A percentile compares a stretch with the other conserved stretches of the same genome.
Conservation (phyloP, 2,888 invertebrate species). For the Drosophila picticornis region DNA sequence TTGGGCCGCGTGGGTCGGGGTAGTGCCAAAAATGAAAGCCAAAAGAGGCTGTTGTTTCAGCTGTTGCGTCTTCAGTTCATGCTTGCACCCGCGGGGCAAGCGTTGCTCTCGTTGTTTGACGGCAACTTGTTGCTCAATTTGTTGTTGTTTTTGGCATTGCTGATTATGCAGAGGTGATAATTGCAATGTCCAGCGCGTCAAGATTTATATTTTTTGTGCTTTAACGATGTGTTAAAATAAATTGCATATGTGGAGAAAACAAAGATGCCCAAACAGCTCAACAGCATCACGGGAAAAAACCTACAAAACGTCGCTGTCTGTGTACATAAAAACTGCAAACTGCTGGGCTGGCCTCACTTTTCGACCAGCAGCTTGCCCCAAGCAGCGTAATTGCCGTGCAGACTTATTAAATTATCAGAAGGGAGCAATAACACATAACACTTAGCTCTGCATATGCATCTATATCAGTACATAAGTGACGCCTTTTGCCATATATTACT, state of each 20-base stretch:
- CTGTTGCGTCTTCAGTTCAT: constrained; percentile 50
- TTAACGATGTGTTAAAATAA: constrained; percentile 85
- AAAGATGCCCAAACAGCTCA: constrained; percentile 11
- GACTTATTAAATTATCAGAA: constrained; percentile 72
- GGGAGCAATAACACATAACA: constrained; percentile 2
- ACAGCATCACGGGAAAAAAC: constrained; percentile 50
- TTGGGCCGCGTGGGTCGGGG: constrained; percentile 73
- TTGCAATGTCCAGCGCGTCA: constrained; percentile 82
- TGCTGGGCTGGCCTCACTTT: constrained; percentile 34
- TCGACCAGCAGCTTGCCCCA: constrained; percentile 22
- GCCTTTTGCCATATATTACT: constrained; percentile 50
- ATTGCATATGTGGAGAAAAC: constrained; percentile 74
- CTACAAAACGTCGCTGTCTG: constrained; percentile 75
- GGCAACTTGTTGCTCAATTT: constrained; percentile 53
- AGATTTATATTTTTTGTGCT: constrained; percentile 82
- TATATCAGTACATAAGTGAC: constrained; percentile 1
- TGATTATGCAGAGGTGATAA: constrained; percentile 84
- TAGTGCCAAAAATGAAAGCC: constrained; percentile 72
- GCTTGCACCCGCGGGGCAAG: constrained; percentile 65
- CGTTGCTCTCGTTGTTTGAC: constrained; percentile 76
- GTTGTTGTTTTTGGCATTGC: constrained; percentile 35
- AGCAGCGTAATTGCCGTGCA: constrained; percentile 56
- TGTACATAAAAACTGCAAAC: constrained; percentile 73
- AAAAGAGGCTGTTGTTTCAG: constrained; percentile 56
- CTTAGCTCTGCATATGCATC: background rate